Percentiles rank a stretch among this genome's conserved stretches.
Conservation (phyloP, 2,113 vertebrate genomes). For the Colaptes auratus region DNA sequence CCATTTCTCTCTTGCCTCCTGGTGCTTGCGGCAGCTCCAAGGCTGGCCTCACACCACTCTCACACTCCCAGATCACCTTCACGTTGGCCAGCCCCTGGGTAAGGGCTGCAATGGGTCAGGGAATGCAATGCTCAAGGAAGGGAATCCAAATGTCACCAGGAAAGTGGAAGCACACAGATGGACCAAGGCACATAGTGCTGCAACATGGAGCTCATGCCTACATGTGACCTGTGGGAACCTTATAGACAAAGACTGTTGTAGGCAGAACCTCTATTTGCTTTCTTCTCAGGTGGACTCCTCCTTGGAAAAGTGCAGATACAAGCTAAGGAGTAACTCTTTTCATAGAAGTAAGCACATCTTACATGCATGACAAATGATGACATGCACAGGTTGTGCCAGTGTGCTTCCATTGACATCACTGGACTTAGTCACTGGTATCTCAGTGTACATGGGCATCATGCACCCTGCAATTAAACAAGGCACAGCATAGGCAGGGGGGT, state of each 20-base stretch:
- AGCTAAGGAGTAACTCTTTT: not conserved
- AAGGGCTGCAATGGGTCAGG: not conserved
- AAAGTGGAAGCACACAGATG: not conserved
- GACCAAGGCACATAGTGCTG: not conserved
- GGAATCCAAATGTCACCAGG: not conserved
- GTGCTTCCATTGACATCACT: not conserved
- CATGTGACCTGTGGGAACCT: not conserved
- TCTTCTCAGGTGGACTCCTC: fast-evolving
- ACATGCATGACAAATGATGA: too few relatives aligned
- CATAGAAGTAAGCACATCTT: not conserved
- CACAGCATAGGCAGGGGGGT: not conserved
- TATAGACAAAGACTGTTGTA: fast-evolving
- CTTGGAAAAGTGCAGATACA: not conserved
- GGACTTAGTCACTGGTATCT: not conserved
- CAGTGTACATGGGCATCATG: not conserved
- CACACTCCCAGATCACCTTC: not conserved
- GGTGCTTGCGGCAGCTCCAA: not conserved
- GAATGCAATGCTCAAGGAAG: too few relatives aligned
- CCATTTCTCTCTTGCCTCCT: not conserved
- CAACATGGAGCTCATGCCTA: not conserved
- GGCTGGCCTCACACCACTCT: not conserved
- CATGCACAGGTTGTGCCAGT: not conserved
- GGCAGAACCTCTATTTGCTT: not conserved
- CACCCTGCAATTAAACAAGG: not conserved
- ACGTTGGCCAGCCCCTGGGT: not conserved